phyloP scores from a whole-genome alignment of 2,888 invertebrate genomes.

The Drosophila buzzatii region DNA sequence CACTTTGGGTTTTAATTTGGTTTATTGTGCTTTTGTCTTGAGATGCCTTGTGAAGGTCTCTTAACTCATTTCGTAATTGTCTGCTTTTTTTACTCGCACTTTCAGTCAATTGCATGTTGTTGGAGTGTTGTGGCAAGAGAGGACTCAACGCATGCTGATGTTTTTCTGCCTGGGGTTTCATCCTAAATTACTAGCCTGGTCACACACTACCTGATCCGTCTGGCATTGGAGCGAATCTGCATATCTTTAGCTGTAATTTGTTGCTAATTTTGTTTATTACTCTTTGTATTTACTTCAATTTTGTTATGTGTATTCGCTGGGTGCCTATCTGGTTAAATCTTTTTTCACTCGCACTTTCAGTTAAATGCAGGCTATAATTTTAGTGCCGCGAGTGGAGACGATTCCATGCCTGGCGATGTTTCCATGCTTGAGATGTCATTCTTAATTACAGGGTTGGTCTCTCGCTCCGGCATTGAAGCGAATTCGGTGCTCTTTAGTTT shows the following conservation, averaged over 20 bases:
- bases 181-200: conserved; percentile 40
- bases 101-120: conserved; percentile 3
- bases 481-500: conserved; percentile 12
- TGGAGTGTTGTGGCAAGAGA: neutral
- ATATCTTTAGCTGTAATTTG: conserved; percentile 12
- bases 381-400: neutral
- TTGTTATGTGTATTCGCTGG: neutral
- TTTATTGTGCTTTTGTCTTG: conserved; percentile 71
- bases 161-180: conserved; percentile 1
- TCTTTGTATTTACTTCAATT: neutral
- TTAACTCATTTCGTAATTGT: conserved; percentile 67
- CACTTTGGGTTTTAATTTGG: conserved; percentile 72
- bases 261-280: conserved; percentile 35
- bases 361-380: conserved; percentile 2
- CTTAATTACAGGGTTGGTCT: conserved; percentile 37
- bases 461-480: conserved; percentile 34
- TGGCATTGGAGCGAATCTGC: conserved; percentile 33
- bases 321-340: neutral
- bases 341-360: conserved; percentile 11
- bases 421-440: conserved; percentile 16
- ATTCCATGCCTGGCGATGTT: neutral
- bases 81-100: conserved; percentile 24
- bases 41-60: conserved; percentile 68
- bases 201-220: neutral
- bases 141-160: neutral